Evolutionary conservation across 2,113 vertebrate genomes (phyloP).

Genomic region (Mormyrus iriodes): DNA sequence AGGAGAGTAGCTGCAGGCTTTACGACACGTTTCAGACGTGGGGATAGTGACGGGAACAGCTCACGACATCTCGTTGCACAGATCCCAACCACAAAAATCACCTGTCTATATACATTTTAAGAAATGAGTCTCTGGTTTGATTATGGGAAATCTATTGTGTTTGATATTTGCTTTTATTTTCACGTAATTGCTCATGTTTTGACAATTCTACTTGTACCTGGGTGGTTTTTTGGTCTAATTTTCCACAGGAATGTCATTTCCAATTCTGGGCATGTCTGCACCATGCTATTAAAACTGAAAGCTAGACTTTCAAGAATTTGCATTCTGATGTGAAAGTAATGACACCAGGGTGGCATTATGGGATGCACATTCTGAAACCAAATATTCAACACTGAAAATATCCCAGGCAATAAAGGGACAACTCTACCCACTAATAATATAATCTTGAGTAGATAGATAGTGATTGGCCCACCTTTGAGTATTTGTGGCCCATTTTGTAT

Average conservation of each 20-base stretch:
- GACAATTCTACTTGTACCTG: background rate
- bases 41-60: background rate
- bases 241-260: background rate
- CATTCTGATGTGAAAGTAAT: constrained; percentile 4
- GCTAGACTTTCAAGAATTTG: constrained; percentile 1
- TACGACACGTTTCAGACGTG: background rate
- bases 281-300: constrained; percentile 1
- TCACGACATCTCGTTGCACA: background rate
- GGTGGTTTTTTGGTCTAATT: background rate
- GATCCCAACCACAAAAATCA: background rate
- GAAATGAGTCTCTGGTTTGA: background rate
- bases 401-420: background rate
- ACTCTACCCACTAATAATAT: background rate
- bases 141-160: background rate
- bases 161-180: constrained; percentile 1
- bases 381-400: background rate
- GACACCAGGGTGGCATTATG: background rate
- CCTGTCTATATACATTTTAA: background rate
- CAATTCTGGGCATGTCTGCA: background rate
- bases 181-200: background rate
- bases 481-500: background rate
- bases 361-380: background rate
- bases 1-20: background rate
- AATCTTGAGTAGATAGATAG: background rate
- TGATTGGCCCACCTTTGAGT: background rate